Percentiles rank a stretch among this genome's conserved stretches.
Evolutionary conservation across 1,140 invertebrate genomes (phyloP).

Genomic region (Tribolium castaneum): DNA sequence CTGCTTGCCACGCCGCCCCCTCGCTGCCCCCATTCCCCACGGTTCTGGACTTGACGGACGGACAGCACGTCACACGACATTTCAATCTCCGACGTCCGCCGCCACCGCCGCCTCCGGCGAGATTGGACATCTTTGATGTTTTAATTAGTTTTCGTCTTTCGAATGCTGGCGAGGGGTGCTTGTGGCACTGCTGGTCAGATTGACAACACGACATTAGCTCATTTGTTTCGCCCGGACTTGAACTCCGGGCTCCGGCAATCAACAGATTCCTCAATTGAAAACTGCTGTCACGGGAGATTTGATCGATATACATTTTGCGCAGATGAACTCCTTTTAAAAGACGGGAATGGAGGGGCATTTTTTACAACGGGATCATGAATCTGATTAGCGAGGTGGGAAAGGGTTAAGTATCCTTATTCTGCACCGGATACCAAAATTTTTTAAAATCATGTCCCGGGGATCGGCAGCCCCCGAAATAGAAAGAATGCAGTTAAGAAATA

Average conservation of each 20-base stretch:
- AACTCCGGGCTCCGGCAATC: not conserved
- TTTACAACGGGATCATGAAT: not conserved
- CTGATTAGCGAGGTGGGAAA: no score
- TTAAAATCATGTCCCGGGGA: not conserved
- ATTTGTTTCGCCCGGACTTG: not conserved
- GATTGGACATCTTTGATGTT: slow-evolving; percentile 61
- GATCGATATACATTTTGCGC: not conserved
- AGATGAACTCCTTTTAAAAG: not conserved
- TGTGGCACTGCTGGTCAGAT: slow-evolving; percentile 1
- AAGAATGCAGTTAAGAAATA: not conserved
- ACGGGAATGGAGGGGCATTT: not conserved
- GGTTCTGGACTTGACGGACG: slow-evolving; percentile 54
- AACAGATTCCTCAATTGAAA: not conserved
- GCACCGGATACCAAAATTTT: no score
- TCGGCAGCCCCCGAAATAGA: not conserved
- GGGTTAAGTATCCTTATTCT: no score
- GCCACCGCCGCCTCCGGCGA: slow-evolving; percentile 42
- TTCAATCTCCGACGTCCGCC: slow-evolving; percentile 56
- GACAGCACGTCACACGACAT: slow-evolving; percentile 60
- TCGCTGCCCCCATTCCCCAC: slow-evolving; percentile 36
- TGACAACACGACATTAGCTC: slow-evolving; percentile 3
- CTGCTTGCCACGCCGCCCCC: slow-evolving; percentile 43
- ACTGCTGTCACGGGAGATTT: not conserved
- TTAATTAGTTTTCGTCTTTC: slow-evolving; percentile 59
- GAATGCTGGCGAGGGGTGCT: not conserved